These are phyloP conservation scores for Neotoma lepida DNA, from an alignment of 2,113 vertebrate genomes.

Conservation along the genomic window DNA sequence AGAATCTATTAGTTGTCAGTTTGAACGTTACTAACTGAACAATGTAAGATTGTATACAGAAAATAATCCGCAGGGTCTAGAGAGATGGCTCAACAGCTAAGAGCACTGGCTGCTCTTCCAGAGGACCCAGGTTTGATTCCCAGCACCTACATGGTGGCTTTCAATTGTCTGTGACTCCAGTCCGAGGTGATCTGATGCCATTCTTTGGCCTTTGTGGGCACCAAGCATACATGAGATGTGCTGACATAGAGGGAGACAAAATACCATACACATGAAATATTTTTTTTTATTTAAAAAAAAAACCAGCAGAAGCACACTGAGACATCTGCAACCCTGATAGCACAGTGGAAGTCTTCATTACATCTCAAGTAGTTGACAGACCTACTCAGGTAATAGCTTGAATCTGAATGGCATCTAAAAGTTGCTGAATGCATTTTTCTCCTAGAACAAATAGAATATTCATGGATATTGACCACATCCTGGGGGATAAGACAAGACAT, in stretches of 20 bases:
- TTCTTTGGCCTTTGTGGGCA: background rate
- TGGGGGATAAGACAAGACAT: background rate
- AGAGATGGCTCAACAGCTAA: background rate
- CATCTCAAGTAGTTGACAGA: background rate
- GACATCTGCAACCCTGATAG: background rate
- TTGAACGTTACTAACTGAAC: background rate
- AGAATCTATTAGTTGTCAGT: background rate
- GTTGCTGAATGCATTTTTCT: background rate
- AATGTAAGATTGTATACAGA: constrained; percentile 12
- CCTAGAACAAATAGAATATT: background rate
- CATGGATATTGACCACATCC: background rate
- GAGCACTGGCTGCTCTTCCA: background rate
- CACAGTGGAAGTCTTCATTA: background rate
- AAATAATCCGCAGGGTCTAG: background rate
- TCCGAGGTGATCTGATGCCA: background rate
- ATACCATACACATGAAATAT: background rate
- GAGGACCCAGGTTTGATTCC: background rate
- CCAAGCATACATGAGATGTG: background rate
- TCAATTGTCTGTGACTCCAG: background rate
- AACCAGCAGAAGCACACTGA: background rate
- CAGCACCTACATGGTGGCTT: background rate
- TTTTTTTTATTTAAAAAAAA: constrained; percentile 2
- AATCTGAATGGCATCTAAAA: background rate
- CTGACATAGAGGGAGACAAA: background rate
- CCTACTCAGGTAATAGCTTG: background rate